Conservation (phyloP, 2,113 vertebrate genomes). For the Stomatorhinus ivindoensis region DNA sequence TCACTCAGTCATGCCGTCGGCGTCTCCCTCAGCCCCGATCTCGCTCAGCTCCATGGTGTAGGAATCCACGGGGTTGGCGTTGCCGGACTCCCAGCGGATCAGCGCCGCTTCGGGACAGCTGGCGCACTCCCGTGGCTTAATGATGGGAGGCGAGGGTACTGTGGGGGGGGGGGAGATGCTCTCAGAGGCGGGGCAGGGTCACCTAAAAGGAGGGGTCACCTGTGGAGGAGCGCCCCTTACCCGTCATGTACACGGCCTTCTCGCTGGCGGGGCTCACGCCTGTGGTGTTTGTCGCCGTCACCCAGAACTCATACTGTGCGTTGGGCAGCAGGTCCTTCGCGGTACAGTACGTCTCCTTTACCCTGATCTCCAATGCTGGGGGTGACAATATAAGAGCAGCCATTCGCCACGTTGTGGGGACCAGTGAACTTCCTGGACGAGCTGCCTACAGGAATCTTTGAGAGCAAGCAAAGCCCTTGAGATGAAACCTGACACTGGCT, state of each 20-base stretch:
- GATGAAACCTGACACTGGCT: background rate
- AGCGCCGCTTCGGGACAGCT: slow-evolving; percentile 77
- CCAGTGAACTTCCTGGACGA: background rate
- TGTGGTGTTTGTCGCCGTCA: slow-evolving; percentile 78
- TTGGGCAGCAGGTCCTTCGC: slow-evolving; percentile 75
- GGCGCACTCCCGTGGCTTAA: slow-evolving; percentile 60
- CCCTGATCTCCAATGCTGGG: slow-evolving; percentile 63
- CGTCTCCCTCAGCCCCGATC: slow-evolving; percentile 19
- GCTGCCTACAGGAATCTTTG: background rate
- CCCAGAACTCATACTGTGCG: slow-evolving; percentile 91
- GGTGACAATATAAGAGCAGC: slow-evolving; percentile 20
- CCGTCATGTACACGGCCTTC: slow-evolving; percentile 79
- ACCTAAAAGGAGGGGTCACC: background rate
- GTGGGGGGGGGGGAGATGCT: slow-evolving; percentile 35
- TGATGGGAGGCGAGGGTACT: slow-evolving; percentile 77
- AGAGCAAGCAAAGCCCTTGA: background rate
- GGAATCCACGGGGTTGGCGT: slow-evolving; percentile 77
- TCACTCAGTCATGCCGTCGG: slow-evolving; percentile 55
- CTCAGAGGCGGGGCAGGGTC: background rate
- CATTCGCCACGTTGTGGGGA: background rate
- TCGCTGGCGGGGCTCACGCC: slow-evolving; percentile 83
- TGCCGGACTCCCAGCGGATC: slow-evolving; percentile 83
- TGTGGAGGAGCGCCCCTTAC: slow-evolving; percentile 51
- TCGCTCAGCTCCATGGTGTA: slow-evolving; percentile 79
- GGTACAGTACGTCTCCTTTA: slow-evolving; percentile 86